These are phyloP conservation scores for Clarias batrachus DNA, from an alignment of 2,113 vertebrate species.

Conservation along the genomic window DNA sequence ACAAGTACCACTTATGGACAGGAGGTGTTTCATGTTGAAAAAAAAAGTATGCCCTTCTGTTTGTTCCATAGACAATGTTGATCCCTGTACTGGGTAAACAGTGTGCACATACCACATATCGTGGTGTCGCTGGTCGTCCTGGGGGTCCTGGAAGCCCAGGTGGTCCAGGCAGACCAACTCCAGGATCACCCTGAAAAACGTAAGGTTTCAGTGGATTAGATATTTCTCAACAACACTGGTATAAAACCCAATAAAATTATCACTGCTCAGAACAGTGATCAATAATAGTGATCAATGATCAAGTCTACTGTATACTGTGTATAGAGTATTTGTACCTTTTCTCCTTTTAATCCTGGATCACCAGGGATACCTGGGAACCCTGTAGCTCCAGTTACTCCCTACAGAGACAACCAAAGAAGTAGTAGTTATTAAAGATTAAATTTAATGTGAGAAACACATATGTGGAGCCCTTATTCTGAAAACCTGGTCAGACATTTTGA, in stretches of 20 bases:
- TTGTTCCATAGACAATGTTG: background rate
- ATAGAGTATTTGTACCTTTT: constrained; percentile 70
- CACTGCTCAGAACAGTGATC: background rate
- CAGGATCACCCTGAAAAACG: constrained; percentile 74
- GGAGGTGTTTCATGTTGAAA: background rate
- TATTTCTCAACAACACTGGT: background rate
- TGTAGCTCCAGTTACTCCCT: constrained; percentile 71
- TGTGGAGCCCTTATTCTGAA: constrained; percentile 26
- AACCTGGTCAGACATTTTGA: constrained; percentile 22
- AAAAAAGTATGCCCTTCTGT: background rate
- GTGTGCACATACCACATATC: constrained; percentile 52
- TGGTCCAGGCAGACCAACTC: constrained; percentile 71
- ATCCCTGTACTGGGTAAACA: background rate
- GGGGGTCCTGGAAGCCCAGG: constrained; percentile 75
- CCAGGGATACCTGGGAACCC: constrained; percentile 76
- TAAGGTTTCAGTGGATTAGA: background rate
- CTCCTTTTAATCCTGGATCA: constrained; percentile 72
- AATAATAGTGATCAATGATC: no score
- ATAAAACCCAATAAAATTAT: background rate
- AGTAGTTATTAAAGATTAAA: background rate
- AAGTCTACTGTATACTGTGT: background rate
- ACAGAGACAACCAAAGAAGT: constrained; percentile 42
- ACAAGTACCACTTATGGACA: background rate
- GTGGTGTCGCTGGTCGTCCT: constrained; percentile 59
- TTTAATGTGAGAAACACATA: background rate